These are phyloP conservation scores for Philonicus albiceps DNA, from an alignment of 2,888 invertebrate species.

Conservation along the genomic window DNA sequence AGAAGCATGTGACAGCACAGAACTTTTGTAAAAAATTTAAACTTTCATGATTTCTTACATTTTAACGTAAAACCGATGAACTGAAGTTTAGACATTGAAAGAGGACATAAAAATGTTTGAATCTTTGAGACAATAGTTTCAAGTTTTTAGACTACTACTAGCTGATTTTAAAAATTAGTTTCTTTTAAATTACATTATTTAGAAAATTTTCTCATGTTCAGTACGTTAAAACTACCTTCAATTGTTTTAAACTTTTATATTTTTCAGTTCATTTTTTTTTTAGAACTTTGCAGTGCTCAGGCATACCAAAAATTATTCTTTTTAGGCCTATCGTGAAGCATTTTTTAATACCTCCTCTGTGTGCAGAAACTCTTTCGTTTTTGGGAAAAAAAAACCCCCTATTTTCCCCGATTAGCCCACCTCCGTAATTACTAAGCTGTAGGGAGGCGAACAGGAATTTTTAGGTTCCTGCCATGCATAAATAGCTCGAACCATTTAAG, in stretches of 20 bases:
- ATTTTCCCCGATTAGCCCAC: background rate
- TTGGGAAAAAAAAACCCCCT: background rate
- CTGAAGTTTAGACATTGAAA: no score
- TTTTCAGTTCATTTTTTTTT: background rate
- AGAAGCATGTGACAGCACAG: no score
- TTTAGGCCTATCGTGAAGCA: background rate
- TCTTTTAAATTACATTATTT: no score
- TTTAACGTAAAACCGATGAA: no score
- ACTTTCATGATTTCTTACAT: no score
- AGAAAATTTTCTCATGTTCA: background rate
- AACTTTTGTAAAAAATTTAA: no score
- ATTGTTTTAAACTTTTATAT: background rate
- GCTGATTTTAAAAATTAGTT: no score
- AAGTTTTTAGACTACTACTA: no score
- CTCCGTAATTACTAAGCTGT: background rate
- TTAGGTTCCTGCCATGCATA: background rate
- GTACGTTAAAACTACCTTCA: background rate
- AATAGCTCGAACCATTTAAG: background rate
- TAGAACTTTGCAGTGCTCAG: background rate
- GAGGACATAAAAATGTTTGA: no score
- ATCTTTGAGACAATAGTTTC: no score
- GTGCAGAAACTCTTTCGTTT: background rate
- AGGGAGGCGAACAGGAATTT: background rate
- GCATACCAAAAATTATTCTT: background rate
- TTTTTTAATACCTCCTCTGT: background rate